phyloP scores from a whole-genome alignment of 1,140 invertebrate genomes.

The Andricus grossulariae region DNA sequence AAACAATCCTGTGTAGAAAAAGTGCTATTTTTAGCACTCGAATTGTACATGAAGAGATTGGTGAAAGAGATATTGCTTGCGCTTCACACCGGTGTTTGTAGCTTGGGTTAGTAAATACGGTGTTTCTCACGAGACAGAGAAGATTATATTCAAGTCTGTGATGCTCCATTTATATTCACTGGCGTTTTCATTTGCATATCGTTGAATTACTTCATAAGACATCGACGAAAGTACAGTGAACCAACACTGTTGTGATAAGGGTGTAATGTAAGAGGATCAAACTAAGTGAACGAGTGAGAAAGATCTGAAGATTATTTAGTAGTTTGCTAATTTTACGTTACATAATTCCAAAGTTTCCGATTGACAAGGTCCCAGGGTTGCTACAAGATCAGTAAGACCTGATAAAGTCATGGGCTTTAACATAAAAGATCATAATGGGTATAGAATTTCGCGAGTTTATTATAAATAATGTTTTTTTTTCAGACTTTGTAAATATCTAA shows the following conservation, averaged over 20 bases:
- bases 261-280: constrained; percentile 36
- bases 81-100: constrained; percentile 14
- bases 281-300: neutral
- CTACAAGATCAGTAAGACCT: no score
- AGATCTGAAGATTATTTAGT: neutral
- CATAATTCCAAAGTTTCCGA: no score
- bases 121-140: neutral
- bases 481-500: no score
- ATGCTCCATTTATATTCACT: neutral
- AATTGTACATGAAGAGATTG: constrained; percentile 6
- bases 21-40: constrained; percentile 11
- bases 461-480: no score
- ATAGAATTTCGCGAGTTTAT: no score
- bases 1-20: constrained; percentile 9
- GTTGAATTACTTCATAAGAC: constrained; percentile 1
- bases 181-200: constrained; percentile 44
- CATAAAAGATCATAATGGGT: no score
- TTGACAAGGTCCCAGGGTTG: no score
- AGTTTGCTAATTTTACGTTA: neutral
- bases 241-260: constrained; percentile 45
- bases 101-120: neutral
- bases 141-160: constrained; percentile 10
- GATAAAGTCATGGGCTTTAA: no score
- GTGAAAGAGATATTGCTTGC: constrained; percentile 11
- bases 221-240: constrained; percentile 38